Conservation (phyloP, 2,888 invertebrate species). For the Selenia dentaria region DNA sequence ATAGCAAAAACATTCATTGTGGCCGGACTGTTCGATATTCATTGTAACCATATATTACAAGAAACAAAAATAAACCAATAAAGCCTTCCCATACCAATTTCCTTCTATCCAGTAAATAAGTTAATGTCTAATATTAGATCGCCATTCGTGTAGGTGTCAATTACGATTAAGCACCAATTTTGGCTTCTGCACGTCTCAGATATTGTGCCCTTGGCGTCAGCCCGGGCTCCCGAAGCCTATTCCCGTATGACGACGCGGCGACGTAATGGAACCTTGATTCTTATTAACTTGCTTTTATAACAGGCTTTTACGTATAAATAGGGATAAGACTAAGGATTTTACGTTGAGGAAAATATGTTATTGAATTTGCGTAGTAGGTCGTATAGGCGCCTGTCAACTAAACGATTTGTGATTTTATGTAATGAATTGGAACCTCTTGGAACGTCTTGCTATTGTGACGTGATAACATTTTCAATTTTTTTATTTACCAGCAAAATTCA, state of each 20-base stretch:
- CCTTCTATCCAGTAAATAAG: conserved; percentile 15
- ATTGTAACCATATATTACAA: not conserved
- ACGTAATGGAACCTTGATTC: conserved; percentile 28
- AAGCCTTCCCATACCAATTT: conserved; percentile 17
- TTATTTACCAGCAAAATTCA: too few species aligned
- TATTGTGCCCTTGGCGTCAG: conserved; percentile 25
- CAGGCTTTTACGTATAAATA: conserved; percentile 22
- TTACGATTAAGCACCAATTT: conserved; percentile 36
- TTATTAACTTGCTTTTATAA: conserved; percentile 22
- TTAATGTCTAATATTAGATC: conserved; percentile 31
- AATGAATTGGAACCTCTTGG: too few species aligned
- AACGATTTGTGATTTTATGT: too few species aligned
- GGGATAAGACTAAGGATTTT: conserved; percentile 9
- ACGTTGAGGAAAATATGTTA: too few species aligned
- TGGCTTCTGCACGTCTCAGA: conserved; percentile 20
- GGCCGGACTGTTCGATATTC: too few species aligned
- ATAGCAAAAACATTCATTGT: too few species aligned
- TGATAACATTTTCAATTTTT: too few species aligned
- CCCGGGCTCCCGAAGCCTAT: conserved; percentile 7
- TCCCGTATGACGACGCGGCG: conserved; percentile 26
- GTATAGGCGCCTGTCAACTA: too few species aligned
- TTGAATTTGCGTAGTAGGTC: not conserved
- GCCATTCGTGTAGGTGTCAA: conserved; percentile 36
- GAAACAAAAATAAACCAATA: not conserved
- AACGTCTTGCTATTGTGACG: too few species aligned